Evolutionary conservation across 2,113 vertebrate genomes (phyloP).

Genomic region (Cyanoderma ruficeps): DNA sequence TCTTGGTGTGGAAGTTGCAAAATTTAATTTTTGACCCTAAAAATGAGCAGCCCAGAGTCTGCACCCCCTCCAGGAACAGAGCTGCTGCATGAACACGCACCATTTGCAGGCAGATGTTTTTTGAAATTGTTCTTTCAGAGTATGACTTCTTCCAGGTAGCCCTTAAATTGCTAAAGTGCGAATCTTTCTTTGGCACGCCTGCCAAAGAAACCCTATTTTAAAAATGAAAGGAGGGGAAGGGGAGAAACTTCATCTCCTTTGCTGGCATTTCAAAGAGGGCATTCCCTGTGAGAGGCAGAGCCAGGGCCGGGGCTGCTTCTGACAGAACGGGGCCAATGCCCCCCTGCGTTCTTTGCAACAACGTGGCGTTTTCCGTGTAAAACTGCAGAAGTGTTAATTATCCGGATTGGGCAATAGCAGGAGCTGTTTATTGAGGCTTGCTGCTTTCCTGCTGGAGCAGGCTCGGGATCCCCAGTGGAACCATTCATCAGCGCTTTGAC

Average conservation of each 20-base stretch:
- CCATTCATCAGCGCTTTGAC: slow-evolving; percentile 56
- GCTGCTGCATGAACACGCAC: rapidly evolving
- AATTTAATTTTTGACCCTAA: background rate
- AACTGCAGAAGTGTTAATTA: slow-evolving; percentile 27
- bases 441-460: background rate
- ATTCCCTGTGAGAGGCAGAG: background rate
- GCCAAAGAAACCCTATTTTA: background rate
- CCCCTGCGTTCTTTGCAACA: background rate
- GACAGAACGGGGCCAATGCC: background rate
- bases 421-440: slow-evolving; percentile 14
- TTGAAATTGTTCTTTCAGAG: background rate
- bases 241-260: background rate
- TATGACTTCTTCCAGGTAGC: background rate
- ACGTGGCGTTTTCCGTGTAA: background rate
- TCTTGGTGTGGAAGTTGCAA: background rate
- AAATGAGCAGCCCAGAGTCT: background rate
- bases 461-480: slow-evolving; percentile 58
- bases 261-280: background rate
- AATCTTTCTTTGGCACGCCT: background rate
- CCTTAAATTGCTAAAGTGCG: background rate
- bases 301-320: background rate
- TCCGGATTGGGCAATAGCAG: background rate
- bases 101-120: background rate
- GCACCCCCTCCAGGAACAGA: background rate
- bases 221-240: background rate